A percentile compares a stretch with the other conserved stretches of the same genome.
phyloP scores from a whole-genome alignment of 2,888 invertebrate genomes.

The Aspidiotus rigidus region DNA sequence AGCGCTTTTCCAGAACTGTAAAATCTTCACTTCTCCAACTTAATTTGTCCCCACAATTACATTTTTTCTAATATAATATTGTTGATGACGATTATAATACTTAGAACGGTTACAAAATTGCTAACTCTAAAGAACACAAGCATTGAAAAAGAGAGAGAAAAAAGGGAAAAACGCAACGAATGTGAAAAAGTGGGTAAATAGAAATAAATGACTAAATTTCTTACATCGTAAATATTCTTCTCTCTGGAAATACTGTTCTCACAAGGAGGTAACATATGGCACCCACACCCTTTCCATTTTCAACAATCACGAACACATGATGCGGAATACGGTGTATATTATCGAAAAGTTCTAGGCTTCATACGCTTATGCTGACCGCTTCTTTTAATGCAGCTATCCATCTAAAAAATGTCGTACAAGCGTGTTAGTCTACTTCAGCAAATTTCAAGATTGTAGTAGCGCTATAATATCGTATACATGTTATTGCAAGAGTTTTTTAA shows the following conservation, averaged over 20 bases:
- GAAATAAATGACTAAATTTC: neutral
- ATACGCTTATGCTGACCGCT: slow-evolving; percentile 39
- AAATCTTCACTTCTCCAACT: too few relatives aligned
- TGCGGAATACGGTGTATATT: too few relatives aligned
- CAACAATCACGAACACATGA: too few relatives aligned
- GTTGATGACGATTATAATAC: too few relatives aligned
- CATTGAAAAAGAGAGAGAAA: neutral
- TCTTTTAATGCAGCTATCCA: slow-evolving; percentile 41
- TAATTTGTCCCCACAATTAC: too few relatives aligned
- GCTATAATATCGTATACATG: too few relatives aligned
- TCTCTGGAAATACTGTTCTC: slow-evolving; percentile 22
- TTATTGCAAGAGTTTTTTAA: too few relatives aligned
- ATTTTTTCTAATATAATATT: too few relatives aligned
- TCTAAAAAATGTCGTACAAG: slow-evolving; percentile 36
- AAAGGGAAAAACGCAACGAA: slow-evolving; percentile 10
- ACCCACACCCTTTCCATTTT: slow-evolving; percentile 1
- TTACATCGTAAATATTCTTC: slow-evolving; percentile 1
- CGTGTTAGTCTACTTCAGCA: too few relatives aligned
- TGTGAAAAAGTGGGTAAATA: slow-evolving; percentile 6
- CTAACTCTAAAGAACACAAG: neutral
- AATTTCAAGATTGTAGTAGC: too few relatives aligned
- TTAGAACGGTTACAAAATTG: too few relatives aligned
- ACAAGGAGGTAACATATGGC: slow-evolving; percentile 32
- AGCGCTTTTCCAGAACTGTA: too few relatives aligned
- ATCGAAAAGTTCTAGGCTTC: neutral